Evolutionary conservation across 2,797 vertebrate genomes (phyloP), one percentile per base, ranked within the genome.

Genomic region (Betta splendens): DNA sequence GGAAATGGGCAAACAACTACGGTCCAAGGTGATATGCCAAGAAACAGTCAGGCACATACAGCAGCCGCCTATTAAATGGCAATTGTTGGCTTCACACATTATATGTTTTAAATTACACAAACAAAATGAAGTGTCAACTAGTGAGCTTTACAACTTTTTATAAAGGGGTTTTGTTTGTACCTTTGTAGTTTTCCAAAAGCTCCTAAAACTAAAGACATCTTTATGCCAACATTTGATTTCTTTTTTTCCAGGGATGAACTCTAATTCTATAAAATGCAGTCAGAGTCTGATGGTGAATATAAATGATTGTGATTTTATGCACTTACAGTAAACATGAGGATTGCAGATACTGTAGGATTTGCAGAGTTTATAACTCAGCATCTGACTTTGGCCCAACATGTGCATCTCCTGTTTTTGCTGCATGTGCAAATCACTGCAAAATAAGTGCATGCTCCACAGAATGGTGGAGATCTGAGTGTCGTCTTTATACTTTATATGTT

Each of bases 261-360:
- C 33, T 47, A 46, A 64, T 48, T 60, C 49, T 26, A 31, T 52
- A 52, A 74, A 77, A 50, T 58, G 46, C 55, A 64, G 40, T 50
- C 9, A 9, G 26, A 46, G 20, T 44, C 51, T 36, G 11, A 50
- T 31, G 26, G 51, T 72, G 67, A 83, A 76, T 58, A 62, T 71
- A 69, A 57, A 38, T 7, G 46, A 74, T 79, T 44, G n/a, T 40
- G 56, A 58, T 85, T 77, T 80, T 23, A 37, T 37, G 25, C 59
- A 48, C 53, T 44, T 51, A 64, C 50, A n/a, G n/a, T n/a, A n/a
- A n/a, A 62, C 42, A 29, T 57, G 13, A 42, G 42, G 39, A 45
- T 63, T 84, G 85, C 56, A 64, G 58, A n/a, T n/a, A n/a, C n/a
- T n/a, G 58, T 16, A 12, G 67, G 76, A 88, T 90, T 87, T 88